A percentile compares a stretch with the other conserved stretches of the same genome.
These are phyloP conservation scores for Epirrhoe alternata DNA, from an alignment of 2,888 invertebrate genomes.

Conservation along the genomic window DNA sequence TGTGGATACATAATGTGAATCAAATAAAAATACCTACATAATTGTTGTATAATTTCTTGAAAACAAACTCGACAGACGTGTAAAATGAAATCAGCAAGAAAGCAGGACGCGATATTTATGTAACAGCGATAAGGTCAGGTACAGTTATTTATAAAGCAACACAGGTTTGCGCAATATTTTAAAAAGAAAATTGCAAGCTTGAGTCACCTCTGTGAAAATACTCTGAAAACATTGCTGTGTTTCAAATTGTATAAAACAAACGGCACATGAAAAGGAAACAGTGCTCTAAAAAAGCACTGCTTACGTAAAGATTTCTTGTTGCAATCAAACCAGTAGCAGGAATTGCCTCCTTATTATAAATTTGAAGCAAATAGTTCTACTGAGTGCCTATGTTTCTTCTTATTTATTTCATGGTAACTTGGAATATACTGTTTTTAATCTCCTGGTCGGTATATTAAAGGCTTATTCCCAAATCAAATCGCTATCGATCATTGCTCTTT, in stretches of 20 bases:
- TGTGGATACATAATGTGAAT: too few relatives aligned
- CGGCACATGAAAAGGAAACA: slow-evolving; percentile 25
- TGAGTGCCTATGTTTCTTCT: too few relatives aligned
- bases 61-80: background rate
- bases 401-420: background rate
- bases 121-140: slow-evolving; percentile 59
- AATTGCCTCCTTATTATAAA: background rate
- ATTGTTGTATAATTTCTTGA: background rate
- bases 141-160: slow-evolving; percentile 49
- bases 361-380: too few relatives aligned
- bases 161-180: slow-evolving; percentile 47
- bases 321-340: slow-evolving; percentile 9
- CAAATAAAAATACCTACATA: too few relatives aligned
- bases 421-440: background rate
- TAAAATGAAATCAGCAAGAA: slow-evolving; percentile 42
- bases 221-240: slow-evolving; percentile 27
- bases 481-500: background rate
- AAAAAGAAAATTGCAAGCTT: slow-evolving; percentile 44
- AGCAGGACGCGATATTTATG: slow-evolving; percentile 53
- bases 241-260: slow-evolving; percentile 17
- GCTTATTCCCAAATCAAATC: too few relatives aligned
- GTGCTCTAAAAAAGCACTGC: slow-evolving; percentile 19
- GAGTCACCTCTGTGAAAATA: slow-evolving; percentile 43
- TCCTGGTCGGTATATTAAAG: background rate
- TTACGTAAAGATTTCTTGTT: slow-evolving; percentile 22